Conservation (phyloP, 2,113 vertebrate species). For the Tachysurus vachellii region DNA sequence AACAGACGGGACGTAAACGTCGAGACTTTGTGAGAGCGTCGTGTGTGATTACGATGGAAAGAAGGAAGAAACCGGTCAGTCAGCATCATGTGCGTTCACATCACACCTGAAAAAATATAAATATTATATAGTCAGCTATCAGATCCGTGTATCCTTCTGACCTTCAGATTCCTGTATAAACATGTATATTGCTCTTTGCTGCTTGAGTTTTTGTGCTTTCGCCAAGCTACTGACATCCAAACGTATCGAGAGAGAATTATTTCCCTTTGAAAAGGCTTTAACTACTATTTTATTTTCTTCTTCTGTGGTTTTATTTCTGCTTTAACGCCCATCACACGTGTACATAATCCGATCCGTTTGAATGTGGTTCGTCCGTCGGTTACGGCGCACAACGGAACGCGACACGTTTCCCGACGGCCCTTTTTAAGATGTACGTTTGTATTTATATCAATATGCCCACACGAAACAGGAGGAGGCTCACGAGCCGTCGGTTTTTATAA, state of each 20-base stretch:
- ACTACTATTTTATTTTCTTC: constrained; percentile 16
- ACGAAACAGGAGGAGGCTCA: not conserved
- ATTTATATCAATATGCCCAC: constrained; percentile 43
- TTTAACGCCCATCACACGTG: not conserved
- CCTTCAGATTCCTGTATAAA: not conserved
- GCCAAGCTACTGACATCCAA: constrained; percentile 16
- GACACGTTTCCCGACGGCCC: not conserved
- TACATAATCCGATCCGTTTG: not conserved
- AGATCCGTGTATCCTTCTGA: not conserved
- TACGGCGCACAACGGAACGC: not conserved
- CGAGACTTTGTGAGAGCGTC: not conserved
- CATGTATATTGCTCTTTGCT: constrained; percentile 9
- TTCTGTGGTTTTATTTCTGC: constrained; percentile 33
- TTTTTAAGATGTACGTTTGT: constrained; percentile 41
- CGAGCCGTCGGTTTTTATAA: not conserved
- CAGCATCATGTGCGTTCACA: not conserved
- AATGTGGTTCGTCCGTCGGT: not conserved
- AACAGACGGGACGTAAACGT: not conserved
- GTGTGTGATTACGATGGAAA: not conserved
- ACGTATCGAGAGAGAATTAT: not conserved
- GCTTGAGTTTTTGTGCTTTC: constrained; percentile 5
- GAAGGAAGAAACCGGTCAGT: not conserved
- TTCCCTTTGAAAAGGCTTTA: constrained; percentile 37
- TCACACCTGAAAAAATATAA: not conserved
- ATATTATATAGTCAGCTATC: not conserved